Base-by-base conservation (phyloP, 1,140 invertebrate species). In the Euwallacea fornicatus region DNA sequence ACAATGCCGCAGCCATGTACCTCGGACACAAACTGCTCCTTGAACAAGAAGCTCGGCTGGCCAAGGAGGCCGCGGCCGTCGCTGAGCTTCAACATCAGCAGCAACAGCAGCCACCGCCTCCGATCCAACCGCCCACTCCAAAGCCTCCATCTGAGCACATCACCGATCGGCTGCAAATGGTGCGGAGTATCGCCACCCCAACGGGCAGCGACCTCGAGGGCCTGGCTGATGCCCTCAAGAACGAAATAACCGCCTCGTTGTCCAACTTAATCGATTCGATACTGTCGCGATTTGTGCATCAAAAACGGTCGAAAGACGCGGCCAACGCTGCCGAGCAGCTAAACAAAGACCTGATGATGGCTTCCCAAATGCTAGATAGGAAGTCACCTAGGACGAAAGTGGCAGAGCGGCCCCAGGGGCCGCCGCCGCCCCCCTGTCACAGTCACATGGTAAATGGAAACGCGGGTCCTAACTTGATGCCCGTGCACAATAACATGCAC, bases 241-340 rank as follows among this genome's bases (percentile, higher is more conserved):
- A 88, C 46, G 95, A 97, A 85, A 92, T 97, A 68, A 91, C 91
- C 11, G 88, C 93, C 63, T 94, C 91, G 6, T 80, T 96, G 54
- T 88, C 90, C 6, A 91, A 89, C 69, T 83, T 96, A n/a, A 93
- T 97, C 70, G 95, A 97, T 82, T 92, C 90, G 8, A 93, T 96
- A 62, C 87, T 97, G 55, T 89, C 89, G 11, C 88, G 93, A 73
- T 95, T 94, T 78, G 87, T 94, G 50, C 92, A 95, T 73, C 92
- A 93, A 78, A 86, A 89, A 67, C 85, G 90, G 73, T 88, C 89
- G 73, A 93, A 93, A 54, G 91, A 93, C 76, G 88, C 88, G 10
- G 88, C 90, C 13, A 89, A 87, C 0, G 90, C 90, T 0, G 90
- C 90, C 3, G 91, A 93, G 75, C 90, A 92, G 80, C 82, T 93